A percentile compares a stretch with the other conserved stretches of the same genome.
Conservation (phyloP, 1,140 invertebrate species). For the Fragariocoptes setiger region DNA sequence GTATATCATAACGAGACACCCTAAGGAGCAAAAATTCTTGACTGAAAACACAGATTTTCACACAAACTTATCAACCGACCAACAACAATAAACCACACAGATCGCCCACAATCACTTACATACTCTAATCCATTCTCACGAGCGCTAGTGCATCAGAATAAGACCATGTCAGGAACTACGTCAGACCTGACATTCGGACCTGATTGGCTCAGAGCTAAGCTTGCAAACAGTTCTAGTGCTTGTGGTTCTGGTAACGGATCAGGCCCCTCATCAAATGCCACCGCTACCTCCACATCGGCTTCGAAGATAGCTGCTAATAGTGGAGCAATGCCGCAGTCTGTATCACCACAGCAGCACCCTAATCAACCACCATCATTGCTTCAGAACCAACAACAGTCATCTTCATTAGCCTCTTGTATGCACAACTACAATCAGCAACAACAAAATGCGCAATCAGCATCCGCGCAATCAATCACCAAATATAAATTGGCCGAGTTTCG, state of each 20-base stretch:
- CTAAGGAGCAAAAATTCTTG: background rate
- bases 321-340: too few species aligned
- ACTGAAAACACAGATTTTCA: background rate
- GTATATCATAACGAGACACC: background rate
- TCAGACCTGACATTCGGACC: background rate
- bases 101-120: background rate
- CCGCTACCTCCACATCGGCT: background rate
- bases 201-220: background rate
- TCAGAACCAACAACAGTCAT: background rate
- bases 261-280: background rate
- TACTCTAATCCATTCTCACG: too few species aligned
- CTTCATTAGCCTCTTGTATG: background rate
- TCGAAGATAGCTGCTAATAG: too few species aligned
- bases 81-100: background rate
- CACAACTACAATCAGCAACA: conserved; percentile 3
- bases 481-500: conserved; percentile 34
- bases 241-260: background rate
- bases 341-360: background rate
- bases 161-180: background rate
- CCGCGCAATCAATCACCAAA: conserved; percentile 15
- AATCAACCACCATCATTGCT: background rate
- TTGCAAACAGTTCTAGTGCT: background rate
- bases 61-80: background rate
- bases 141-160: too few species aligned
- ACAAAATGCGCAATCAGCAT: conserved; percentile 14